Evolutionary conservation across 1,140 invertebrate species (phyloP).

Genomic region (Drosophila tropicalis): DNA sequence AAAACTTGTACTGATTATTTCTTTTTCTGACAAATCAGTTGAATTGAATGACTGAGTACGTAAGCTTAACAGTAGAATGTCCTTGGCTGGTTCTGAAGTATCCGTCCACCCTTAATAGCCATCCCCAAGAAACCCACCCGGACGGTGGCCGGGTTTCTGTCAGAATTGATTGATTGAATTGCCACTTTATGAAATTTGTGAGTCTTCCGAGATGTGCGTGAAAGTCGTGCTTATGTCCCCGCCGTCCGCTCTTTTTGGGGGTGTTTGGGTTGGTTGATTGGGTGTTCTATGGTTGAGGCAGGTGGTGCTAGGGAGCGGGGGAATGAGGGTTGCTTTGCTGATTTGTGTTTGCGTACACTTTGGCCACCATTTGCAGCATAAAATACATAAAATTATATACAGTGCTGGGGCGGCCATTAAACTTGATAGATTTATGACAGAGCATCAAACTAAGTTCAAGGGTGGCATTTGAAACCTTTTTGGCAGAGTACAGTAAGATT

Average conservation of each 20-base stretch:
- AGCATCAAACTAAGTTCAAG: constrained; percentile 25
- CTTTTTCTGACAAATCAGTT: constrained; percentile 55
- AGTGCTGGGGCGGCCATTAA: constrained; percentile 82
- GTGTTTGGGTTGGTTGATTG: constrained; percentile 18
- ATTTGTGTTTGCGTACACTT: constrained; percentile 74
- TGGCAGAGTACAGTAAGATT: too few species aligned
- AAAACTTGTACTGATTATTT: neutral
- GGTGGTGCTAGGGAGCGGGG: neutral
- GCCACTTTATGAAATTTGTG: constrained; percentile 83
- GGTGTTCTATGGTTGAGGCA: neutral
- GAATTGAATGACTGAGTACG: constrained; percentile 81
- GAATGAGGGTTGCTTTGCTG: constrained; percentile 65
- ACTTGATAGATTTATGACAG: constrained; percentile 83
- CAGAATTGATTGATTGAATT: constrained; percentile 83
- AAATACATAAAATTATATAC: constrained; percentile 83
- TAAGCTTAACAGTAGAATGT: constrained; percentile 77
- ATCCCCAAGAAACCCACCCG: constrained; percentile 6
- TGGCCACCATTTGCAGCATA: constrained; percentile 77
- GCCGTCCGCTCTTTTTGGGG: constrained; percentile 21
- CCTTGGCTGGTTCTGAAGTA: constrained; percentile 17
- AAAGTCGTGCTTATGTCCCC: constrained; percentile 62
- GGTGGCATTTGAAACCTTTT: neutral
- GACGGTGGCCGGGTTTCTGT: constrained; percentile 51
- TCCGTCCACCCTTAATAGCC: constrained; percentile 27
- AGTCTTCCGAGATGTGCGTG: constrained; percentile 83